phyloP scores from a whole-genome alignment of 2,113 vertebrate species.

The Spizaetus ornatus region DNA sequence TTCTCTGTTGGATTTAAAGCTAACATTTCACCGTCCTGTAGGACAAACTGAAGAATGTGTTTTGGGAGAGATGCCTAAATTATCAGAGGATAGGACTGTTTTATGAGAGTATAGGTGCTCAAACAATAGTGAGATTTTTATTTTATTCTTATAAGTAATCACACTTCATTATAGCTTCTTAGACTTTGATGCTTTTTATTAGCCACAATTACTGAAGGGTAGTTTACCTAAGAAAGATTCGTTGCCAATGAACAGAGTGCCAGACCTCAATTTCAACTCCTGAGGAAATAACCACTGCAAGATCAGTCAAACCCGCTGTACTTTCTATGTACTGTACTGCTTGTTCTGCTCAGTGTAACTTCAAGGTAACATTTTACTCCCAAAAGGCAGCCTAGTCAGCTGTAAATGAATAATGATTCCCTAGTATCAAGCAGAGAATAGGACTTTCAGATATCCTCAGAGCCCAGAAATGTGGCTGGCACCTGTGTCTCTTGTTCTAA shows the following conservation, averaged over 20 bases:
- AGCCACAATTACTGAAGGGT: background rate
- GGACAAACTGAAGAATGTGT: conserved; percentile 1
- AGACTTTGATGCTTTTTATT: background rate
- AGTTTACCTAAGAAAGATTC: background rate
- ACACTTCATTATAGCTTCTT: background rate
- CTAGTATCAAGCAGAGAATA: background rate
- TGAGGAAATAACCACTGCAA: background rate
- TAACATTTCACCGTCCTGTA: background rate
- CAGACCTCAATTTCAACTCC: background rate
- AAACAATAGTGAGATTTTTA: background rate
- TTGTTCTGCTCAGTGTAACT: background rate
- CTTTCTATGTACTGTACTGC: background rate
- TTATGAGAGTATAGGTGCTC: background rate
- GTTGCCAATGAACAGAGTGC: background rate
- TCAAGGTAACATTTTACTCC: background rate
- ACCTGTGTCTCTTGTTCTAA: background rate
- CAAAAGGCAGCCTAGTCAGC: background rate
- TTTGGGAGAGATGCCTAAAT: background rate
- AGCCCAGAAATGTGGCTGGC: background rate
- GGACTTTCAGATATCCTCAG: background rate
- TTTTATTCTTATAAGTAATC: background rate
- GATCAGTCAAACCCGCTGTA: background rate
- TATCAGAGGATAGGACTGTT: background rate
- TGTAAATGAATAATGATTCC: background rate
- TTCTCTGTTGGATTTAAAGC: conserved; percentile 38